Base-by-base conservation (phyloP, 2,888 invertebrate species). In the Griposia aprilina region DNA sequence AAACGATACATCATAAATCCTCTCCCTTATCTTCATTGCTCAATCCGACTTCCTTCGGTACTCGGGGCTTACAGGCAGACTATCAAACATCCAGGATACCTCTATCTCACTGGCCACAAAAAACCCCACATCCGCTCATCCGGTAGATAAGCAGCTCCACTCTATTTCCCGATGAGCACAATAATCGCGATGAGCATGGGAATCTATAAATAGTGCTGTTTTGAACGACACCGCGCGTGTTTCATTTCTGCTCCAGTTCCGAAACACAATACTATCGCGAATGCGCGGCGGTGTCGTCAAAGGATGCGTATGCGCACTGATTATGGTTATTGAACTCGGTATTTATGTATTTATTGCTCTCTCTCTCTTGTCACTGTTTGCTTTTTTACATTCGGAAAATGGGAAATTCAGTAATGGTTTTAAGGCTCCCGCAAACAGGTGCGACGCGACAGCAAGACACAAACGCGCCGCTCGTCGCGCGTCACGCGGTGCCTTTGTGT, bases 211-310 rank as follows among this genome's bases (percentile, higher is more conserved):
- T 77, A 83, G 67, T 83, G 41, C 50, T 71, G 76, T 84, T 84
- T 86, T 69, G 59, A 85, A 71, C 87, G 86, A 68, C 84, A 82
- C 69, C 48, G 63, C 81, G 78, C 76, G 80, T 75, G 68, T 81
- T 80, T 87, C 86, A 88, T 93, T 93, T 93, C 89, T 92, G 94
- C 94, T 94, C 94, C 90, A 94, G 86, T 94, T 95, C 86, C 89
- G 81, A 74, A 86, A 82, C 86, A 94, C 93, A 94, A 94, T 94
- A 89, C 81, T 89, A 89, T 87, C 90, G 81, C 70, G 87, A 73
- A 74, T 69, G 83, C 85, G 88, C 88, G 85, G 85, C 89, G 84
- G 76, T 86, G 89, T 89, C 87, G 89, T 82, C 87, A 90, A 85
- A 88, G 88, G 89, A 88, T 81, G 89, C 84, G 89, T 88, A 63